These are phyloP conservation scores for Thalassophryne amazonica DNA, from an alignment of 2,797 vertebrate genomes.

Conservation along the genomic window DNA sequence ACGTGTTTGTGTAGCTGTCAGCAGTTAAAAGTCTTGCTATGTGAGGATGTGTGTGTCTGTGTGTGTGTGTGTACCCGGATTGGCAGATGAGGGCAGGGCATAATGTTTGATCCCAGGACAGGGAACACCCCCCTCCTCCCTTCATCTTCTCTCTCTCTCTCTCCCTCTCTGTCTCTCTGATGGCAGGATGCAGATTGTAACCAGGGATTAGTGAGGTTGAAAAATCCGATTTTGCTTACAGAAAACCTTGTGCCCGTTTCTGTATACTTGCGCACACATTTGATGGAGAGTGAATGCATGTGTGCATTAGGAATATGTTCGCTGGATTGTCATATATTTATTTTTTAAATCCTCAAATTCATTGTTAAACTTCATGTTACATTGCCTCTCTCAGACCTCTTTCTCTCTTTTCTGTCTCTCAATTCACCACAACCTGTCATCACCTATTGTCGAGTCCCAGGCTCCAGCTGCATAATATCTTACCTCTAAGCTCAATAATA, in stretches of 20 bases:
- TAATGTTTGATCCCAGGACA: slow-evolving; percentile 54
- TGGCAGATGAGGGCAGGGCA: slow-evolving; percentile 59
- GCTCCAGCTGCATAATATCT: slow-evolving; percentile 21
- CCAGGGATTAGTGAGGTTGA: slow-evolving; percentile 86
- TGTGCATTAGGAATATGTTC: slow-evolving; percentile 44
- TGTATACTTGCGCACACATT: slow-evolving; percentile 33
- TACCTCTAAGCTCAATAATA: slow-evolving; percentile 15
- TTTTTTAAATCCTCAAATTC: slow-evolving; percentile 61
- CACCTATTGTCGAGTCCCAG: slow-evolving; percentile 1
- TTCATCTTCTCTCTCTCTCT: slow-evolving; percentile 1
- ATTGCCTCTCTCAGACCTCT: neutral
- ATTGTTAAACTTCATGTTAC: slow-evolving; percentile 56
- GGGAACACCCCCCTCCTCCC: slow-evolving; percentile 16
- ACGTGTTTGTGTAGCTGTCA: slow-evolving; percentile 20
- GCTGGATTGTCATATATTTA: slow-evolving; percentile 78
- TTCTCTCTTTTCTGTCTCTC: neutral
- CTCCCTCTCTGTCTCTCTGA: slow-evolving; percentile 67
- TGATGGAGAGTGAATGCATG: slow-evolving; percentile 10
- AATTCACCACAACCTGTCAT: slow-evolving; percentile 12
- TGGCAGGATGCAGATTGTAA: slow-evolving; percentile 88
- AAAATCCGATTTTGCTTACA: slow-evolving; percentile 88
- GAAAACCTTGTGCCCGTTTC: slow-evolving; percentile 73
- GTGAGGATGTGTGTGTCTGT: slow-evolving; percentile 44
- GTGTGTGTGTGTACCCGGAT: slow-evolving; percentile 37
- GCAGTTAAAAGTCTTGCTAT: slow-evolving; percentile 44